Evolutionary conservation across 92 coral and sea anemone species (phyloP), one percentile per base, ranked within the genome.

Genomic region (Umimayanthus chanpuru): DNA sequence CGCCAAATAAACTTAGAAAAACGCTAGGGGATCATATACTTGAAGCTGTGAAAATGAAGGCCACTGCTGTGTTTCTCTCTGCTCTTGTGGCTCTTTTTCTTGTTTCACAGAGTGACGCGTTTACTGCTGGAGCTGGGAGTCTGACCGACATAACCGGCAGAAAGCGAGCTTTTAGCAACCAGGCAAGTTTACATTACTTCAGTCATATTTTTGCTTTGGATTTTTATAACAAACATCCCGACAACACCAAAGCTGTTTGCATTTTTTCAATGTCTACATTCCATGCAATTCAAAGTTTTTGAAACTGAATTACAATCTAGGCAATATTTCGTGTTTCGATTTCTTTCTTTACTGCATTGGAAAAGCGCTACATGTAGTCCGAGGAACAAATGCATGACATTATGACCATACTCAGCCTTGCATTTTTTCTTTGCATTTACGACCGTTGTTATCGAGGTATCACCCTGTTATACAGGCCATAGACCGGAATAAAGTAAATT

Each of bases 21-120:
- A 18, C 68, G 68, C n/a, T 3, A 61, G 68, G 25, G 20, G 1
- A 4, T 61, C 25, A 1, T 26, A 61, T 26, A 61, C n/a, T 26
- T 20, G 68, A 61, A 61, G 68, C 68, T 61, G 68, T 61, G 68
- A 61, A 20, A 18, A 61, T 61, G 68, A 61, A 61, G 26, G 5
- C 8, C 25, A 61, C 20, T 61, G 68, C 68, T 61, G 68, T 61
- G 68, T 21, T 61, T 4, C 25, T 61, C 68, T 61, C n/a, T 61
- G 68, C 68, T 61, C 14, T 61, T 2, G 12, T 50, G 23, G 84
- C 47, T 56, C 61, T 56, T 29, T 80, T 32, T n/a, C 38, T 80
- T 28, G 28, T 80, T 5, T 55, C 84, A 80, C 84, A 80, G 70
- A 80, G 84, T 30, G 84, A 55, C 18, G 84, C 84, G 18, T 80